Conservation (phyloP, 2,797 vertebrate genomes). For the Chaenodraco wilsoni region DNA sequence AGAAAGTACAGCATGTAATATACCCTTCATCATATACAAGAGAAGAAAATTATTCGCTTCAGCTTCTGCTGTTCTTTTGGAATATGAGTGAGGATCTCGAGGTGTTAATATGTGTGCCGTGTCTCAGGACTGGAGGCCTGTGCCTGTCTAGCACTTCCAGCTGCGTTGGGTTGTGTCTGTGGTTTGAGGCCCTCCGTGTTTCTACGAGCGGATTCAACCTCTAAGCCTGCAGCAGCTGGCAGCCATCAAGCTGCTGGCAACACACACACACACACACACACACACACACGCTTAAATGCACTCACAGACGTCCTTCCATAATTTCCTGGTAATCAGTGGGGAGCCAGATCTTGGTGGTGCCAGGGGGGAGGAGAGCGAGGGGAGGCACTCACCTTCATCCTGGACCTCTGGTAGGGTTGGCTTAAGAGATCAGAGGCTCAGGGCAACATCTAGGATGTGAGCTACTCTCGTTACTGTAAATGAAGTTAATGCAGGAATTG, state of each 20-base stretch:
- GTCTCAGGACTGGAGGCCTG: slow-evolving; percentile 66
- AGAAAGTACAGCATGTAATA: slow-evolving; percentile 49
- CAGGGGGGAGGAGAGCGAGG: slow-evolving; percentile 46
- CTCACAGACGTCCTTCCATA: slow-evolving; percentile 63
- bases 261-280: slow-evolving; percentile 38
- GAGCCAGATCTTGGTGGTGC: slow-evolving; percentile 64
- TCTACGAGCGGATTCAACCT: slow-evolving; percentile 73
- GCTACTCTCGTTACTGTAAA: slow-evolving; percentile 44
- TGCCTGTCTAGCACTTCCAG: slow-evolving; percentile 70
- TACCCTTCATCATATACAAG: slow-evolving; percentile 10
- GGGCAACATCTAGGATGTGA: slow-evolving; percentile 48
- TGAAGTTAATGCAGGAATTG: slow-evolving; percentile 53
- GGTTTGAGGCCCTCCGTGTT: slow-evolving; percentile 77
- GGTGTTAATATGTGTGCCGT: slow-evolving; percentile 73
- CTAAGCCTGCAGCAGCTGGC: slow-evolving; percentile 78
- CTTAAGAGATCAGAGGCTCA: slow-evolving; percentile 56
- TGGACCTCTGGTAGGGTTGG: slow-evolving; percentile 56
- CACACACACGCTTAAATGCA: slow-evolving; percentile 35
- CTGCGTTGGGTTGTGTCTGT: slow-evolving; percentile 75
- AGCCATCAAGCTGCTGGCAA: slow-evolving; percentile 77
- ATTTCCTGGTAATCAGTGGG: slow-evolving; percentile 77
- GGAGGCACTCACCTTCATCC: slow-evolving; percentile 50
- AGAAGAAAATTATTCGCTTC: slow-evolving; percentile 10
- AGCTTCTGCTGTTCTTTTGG: slow-evolving; percentile 46
- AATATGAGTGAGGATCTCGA: slow-evolving; percentile 53